Evolutionary conservation across 2,888 invertebrate genomes (phyloP), one percentile per base, ranked within the genome.

Genomic region (Odiellus spinosus): DNA sequence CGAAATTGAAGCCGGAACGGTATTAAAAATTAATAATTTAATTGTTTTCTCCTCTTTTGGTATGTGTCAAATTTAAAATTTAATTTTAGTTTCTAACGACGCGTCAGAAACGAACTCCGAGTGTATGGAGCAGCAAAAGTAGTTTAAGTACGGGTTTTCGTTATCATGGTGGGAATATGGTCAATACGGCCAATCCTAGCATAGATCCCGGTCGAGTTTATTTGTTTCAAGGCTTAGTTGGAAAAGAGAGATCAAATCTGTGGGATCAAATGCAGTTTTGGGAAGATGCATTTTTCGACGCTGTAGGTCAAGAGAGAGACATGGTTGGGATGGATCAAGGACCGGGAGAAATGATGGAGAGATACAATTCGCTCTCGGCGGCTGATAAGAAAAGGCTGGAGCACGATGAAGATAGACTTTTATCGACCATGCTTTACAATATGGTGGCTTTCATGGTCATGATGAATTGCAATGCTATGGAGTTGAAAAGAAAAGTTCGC

Each of bases 191-290:
- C 3, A 78, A 85, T n/a, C 82, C 84, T 0, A 90, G 87, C 46
- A 88, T 90, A 0, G 91, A 91, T 56, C 78, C 82, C 19, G 79
- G 82, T 1, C 73, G 91, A 53, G 86, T 85, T 0, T 95, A 95
- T 63, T 70, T 95, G 8, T 95, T 87, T 64, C 91, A 95, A 69
- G 88, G 61, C 2, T 53, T 67, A 15, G 57, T 63, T 3, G 64
- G 90, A 61, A 57, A 56, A 51, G 57, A 57, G 8, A 21, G 57
- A 11, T 51, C 52, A 21, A 45, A 77, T 47, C 69, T 98, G 26
- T 99, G 96, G 96, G 95, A 96, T 67, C 91, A 96, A 72, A 88
- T 91, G 85, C 90, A 91, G 63, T 98, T 98, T 68, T 99, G 98
- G 98, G 98, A 99, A 65, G 96, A 98, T 64, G 85, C 91, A 0